Evolutionary conservation across 2,113 vertebrate species (phyloP), one percentile per base, ranked within the genome.

Genomic region (Procavia capensis): DNA sequence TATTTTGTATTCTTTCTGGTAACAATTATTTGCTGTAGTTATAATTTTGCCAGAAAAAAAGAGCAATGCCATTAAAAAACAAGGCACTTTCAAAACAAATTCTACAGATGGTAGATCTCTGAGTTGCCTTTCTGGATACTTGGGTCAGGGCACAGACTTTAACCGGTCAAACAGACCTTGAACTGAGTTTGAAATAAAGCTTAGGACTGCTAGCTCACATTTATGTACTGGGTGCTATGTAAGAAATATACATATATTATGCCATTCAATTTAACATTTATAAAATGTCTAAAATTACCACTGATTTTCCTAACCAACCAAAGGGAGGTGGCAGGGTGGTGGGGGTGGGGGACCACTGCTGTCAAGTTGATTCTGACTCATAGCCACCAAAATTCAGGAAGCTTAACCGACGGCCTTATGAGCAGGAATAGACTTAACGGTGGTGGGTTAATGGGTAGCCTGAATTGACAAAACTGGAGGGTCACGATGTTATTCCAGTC

Each of bases 201-300:
- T 80, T 3, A 88, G 72, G 14, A 47, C 8, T 70, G 9, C 43
- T 72, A 84, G 29, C 3, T 90, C 75, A 57, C 22, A 31, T 78
- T 36, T 25, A 63, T n/a, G 13, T 64, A 45, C 66, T 82, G n/a
- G 9, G n/a, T 74, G n/a, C 2, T 75, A 4, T 54, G 9, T 72
- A 64, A 93, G n/a, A 10, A 84, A 83, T 76, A 84, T 24, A 41
- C 13, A 84, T 39, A 82, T 2, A 74, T 34, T 54, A 84, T 41
- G 20, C 20, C 45, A 54, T 74, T 76, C 25, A 86, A 84, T 20
- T 87, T 76, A 82, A 61, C 64, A 94, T 47, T 85, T 93, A 78
- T 16, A 93, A 50, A 93, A 88, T 25, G 25, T 43, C 50, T 61
- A 91, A 63, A 20, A 84, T 41, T 36, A 66, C 74, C 66, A 61